Evolutionary conservation across 2,888 invertebrate species (phyloP).

Genomic region (Standfussiana lucernea): DNA sequence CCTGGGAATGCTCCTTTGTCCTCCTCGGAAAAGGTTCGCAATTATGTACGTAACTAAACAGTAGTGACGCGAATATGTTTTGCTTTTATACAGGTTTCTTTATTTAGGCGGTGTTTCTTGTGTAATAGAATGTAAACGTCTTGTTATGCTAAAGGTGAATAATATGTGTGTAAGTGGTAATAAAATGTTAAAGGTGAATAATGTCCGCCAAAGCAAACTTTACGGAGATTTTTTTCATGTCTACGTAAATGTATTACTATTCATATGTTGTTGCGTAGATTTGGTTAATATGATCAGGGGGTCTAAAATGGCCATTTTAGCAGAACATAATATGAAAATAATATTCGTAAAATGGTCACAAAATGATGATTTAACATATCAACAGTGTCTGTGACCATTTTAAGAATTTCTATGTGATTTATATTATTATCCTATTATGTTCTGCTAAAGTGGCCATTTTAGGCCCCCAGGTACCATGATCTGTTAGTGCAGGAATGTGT

Average conservation of each 20-base stretch:
- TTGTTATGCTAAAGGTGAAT: neutral
- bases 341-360: too few relatives aligned
- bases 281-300: neutral
- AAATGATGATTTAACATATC: too few relatives aligned
- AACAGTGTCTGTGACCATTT: too few relatives aligned
- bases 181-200: slow-evolving; percentile 11
- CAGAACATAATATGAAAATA: too few relatives aligned
- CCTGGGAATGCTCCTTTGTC: slow-evolving; percentile 68
- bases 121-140: neutral
- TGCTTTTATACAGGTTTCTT: neutral
- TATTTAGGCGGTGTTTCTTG: neutral
- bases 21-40: slow-evolving; percentile 61
- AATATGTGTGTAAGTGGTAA: too few relatives aligned
- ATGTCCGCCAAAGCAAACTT: slow-evolving; percentile 5
- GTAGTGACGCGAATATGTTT: slow-evolving; percentile 18
- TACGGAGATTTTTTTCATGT: neutral
- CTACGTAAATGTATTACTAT: neutral
- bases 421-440: too few relatives aligned
- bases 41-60: slow-evolving; percentile 48
- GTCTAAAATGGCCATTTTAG: too few relatives aligned
- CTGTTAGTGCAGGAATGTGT: too few relatives aligned
- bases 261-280: neutral
- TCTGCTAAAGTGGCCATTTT: too few relatives aligned
- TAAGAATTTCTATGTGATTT: too few relatives aligned
- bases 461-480: too few relatives aligned